phyloP scores from a whole-genome alignment of 2,888 invertebrate genomes.

The Nasonovia ribisnigri region DNA sequence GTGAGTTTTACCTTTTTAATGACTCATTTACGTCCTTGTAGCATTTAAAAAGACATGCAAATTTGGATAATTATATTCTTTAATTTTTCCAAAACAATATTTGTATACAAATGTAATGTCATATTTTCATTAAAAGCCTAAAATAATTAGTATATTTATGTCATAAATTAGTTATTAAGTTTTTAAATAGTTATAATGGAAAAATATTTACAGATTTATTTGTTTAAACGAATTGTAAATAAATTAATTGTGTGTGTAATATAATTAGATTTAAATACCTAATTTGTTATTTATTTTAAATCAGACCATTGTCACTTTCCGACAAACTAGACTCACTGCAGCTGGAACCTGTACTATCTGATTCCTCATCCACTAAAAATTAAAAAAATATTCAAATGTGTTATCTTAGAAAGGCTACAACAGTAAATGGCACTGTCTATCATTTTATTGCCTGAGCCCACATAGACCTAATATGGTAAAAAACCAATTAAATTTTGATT shows the following conservation, averaged over 20 bases:
- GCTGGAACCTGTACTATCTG: neutral
- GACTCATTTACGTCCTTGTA: neutral
- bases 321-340: neutral
- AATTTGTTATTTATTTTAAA: constrained; percentile 22
- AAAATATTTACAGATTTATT: constrained; percentile 36
- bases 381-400: neutral
- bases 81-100: constrained; percentile 1
- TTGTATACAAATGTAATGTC: neutral
- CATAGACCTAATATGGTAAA: neutral
- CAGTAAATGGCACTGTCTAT: neutral
- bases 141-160: constrained; percentile 35
- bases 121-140: constrained; percentile 46
- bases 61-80: neutral
- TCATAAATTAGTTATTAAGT: constrained; percentile 45
- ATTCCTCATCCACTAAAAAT: constrained; percentile 41
- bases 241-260: constrained; percentile 48
- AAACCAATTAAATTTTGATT: neutral
- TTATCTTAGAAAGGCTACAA: neutral
- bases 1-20: neutral
- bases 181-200: constrained; percentile 36
- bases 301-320: constrained; percentile 15
- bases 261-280: constrained; percentile 46
- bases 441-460: neutral
- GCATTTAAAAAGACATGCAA: constrained; percentile 3
- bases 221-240: constrained; percentile 57